Percentiles rank a stretch among this genome's conserved stretches.
These are phyloP conservation scores for Mesocricetus auratus DNA, from an alignment of 2,113 vertebrate genomes.

Conservation along the genomic window DNA sequence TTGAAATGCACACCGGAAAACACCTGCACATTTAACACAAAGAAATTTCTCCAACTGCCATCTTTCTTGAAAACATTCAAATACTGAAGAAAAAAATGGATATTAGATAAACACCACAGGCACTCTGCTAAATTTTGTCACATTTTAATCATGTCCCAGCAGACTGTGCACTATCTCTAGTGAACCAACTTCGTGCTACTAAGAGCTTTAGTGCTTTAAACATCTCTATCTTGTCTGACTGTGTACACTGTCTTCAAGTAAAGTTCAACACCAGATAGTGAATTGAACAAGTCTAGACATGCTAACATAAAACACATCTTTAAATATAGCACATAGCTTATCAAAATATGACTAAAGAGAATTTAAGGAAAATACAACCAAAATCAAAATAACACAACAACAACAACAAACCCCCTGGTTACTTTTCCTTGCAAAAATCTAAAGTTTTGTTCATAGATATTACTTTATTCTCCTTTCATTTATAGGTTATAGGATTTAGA, in stretches of 20 bases:
- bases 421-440: not conserved
- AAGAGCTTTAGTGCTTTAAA: not conserved
- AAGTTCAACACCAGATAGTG: not conserved
- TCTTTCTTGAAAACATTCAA: constrained; percentile 31
- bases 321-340: not conserved
- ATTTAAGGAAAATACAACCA: not conserved
- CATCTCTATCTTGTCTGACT: not conserved
- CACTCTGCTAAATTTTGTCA: not conserved
- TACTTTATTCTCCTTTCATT: not conserved
- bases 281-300: not conserved
- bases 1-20: not conserved
- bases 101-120: constrained; percentile 3
- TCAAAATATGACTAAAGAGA: not conserved
- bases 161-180: not conserved
- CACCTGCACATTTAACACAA: not conserved
- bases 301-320: not conserved
- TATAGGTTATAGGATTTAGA: not conserved
- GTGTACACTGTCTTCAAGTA: not conserved
- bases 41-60: not conserved
- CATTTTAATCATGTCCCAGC: constrained; percentile 6
- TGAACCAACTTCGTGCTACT: not conserved
- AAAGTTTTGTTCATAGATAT: not conserved
- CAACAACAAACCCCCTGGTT: not conserved
- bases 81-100: constrained; percentile 31
- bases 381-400: not conserved